Evolutionary conservation across 2,888 invertebrate genomes (phyloP), one percentile per base, ranked within the genome.

Genomic region (Drosophila falleni): DNA sequence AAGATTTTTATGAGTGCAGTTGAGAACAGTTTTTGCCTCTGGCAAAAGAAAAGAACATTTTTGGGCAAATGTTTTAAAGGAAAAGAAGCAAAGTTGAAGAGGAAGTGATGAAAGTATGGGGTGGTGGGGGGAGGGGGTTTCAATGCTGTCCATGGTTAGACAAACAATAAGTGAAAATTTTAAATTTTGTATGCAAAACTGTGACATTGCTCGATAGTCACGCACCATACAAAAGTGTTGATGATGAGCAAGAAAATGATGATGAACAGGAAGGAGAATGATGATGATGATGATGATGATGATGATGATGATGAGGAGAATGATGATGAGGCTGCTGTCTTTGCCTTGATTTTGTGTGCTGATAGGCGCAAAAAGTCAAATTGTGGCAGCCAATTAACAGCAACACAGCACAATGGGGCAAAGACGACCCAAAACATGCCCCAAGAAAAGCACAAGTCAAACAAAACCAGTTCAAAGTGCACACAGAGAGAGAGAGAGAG

Each of bases 321-420:
- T 60, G 56, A 49, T 56, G 56, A 56, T 49, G 44, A 33, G 54
- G 51, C 54, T 54, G 54, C 39, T 79, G 70, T 58, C 68, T 83
- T 65, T 65, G 64, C 64, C 67, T 68, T 83, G 84, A 84, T 89
- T 87, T 71, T 84, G 89, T 89, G 70, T 88, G 87, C 84, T 75
- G 86, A 85, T 77, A 78, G 81, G 82, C 79, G 81, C 75, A 78
- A 87, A 81, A 81, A 85, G 85, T 87, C 89, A 85, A 85, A 89
- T 85, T 89, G 89, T 87, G 89, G 85, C 89, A 85, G 85, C 85
- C 87, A 85, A 89, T 89, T 90, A 89, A 90, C 88, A 84, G 73
- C 72, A 71, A 54, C 80, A 64, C 19, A 71, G 77, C 19, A 59
- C 49, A 16, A 37, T 50, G 26, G 11, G 35, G 50, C 33, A 42